Percentiles rank a stretch among this genome's conserved stretches.
phyloP scores from a whole-genome alignment of 2,888 invertebrate species.

The Nezara viridula region DNA sequence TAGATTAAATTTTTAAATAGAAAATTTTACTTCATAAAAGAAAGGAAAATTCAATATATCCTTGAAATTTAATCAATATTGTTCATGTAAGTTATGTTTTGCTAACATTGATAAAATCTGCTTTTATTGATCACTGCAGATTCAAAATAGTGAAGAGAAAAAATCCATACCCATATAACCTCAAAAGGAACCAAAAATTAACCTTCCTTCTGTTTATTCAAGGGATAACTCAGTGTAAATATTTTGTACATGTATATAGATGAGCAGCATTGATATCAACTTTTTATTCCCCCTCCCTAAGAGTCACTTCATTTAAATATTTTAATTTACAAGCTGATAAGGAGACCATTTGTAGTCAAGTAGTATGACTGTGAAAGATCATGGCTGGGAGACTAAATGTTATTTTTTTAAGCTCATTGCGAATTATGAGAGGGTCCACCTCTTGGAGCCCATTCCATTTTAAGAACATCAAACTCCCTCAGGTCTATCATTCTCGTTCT shows the following conservation, averaged over 20 bases:
- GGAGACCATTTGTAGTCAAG: slow-evolving; percentile 43
- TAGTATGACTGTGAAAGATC: slow-evolving; percentile 50
- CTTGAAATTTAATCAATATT: neutral
- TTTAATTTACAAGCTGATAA: slow-evolving; percentile 55
- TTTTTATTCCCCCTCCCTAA: neutral
- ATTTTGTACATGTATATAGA: neutral
- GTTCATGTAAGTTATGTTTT: neutral
- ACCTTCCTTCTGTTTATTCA: slow-evolving; percentile 1
- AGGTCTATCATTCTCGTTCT: neutral
- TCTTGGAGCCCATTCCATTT: slow-evolving; percentile 26
- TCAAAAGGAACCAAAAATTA: slow-evolving; percentile 3
- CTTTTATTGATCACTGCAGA: neutral
- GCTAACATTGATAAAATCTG: neutral
- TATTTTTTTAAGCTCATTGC: slow-evolving; percentile 50
- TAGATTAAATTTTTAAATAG: too few relatives aligned
- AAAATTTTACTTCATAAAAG: too few relatives aligned
- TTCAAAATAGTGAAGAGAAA: neutral
- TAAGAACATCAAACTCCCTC: slow-evolving; percentile 9
- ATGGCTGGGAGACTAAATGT: slow-evolving; percentile 58
- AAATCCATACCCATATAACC: slow-evolving; percentile 11
- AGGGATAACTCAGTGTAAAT: neutral
- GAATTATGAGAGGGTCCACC: slow-evolving; percentile 28
- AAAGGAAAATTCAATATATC: neutral
- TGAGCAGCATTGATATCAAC: neutral
- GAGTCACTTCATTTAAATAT: slow-evolving; percentile 25